Evolutionary conservation across 2,797 vertebrate species (phyloP), one percentile per base, ranked within the genome.

Genomic region (Anolis apletophallus): DNA sequence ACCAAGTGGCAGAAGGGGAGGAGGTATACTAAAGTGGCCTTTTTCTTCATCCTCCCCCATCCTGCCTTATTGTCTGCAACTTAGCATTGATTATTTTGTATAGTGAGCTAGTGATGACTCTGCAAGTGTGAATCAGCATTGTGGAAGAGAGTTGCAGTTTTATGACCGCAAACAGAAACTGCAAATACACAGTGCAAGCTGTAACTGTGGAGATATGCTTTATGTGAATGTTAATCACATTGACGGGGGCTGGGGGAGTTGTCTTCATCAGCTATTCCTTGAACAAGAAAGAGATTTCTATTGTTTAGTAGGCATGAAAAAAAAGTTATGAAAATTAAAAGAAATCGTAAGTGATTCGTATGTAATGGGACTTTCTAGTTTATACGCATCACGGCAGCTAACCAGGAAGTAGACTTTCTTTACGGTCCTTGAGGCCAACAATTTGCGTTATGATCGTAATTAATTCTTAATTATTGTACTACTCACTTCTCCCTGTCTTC

Each of bases 201-300:
- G 36, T 59, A 29, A 72, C 64, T 78, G 34, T 12, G 67, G 29
- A 59, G 52, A 21, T 52, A 67, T 34, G 1, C 0, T 34, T 90
- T 68, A 54, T 71, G 40, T 57, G 55, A 85, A 54, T 80, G 29
- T 16, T 54, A 36, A 77, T 7, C 34, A 85, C 19, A 13, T 17
- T 68, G 74, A 76, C 80, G 85, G 76, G 26, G 71, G 32, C 8
- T 3, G 36, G 17, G 19, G 34, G 17, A 34, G 32, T 86, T 88
- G 91, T 82, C 80, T 90, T 64, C 1, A 83, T 59, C 34, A 86
- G 87, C 52, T 54, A 71, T 17, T 7, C 2, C 61, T 81, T 87
- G 54, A 87, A 64, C 19, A 87, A n/a, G 46, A 59, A 26, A 74
- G 81, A 75, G 5, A 6, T 32, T 87, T 71, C 3, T 32, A 17